Evolutionary conservation across 1,140 invertebrate species (phyloP), one percentile per base, ranked within the genome.

Genomic region (Centruroides sculpturatus): DNA sequence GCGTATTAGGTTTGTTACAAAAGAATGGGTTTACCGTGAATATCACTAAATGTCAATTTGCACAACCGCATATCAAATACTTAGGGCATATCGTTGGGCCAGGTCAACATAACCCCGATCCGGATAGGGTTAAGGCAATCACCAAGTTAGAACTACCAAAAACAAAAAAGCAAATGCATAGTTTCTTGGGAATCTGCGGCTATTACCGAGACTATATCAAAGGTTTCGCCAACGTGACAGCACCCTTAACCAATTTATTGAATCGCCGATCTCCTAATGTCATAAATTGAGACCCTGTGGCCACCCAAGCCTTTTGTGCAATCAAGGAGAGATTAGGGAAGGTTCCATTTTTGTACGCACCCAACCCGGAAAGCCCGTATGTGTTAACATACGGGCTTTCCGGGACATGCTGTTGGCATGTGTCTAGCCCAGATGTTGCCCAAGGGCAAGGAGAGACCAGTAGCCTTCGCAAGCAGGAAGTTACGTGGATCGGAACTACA

Each of bases 201-300:
- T 68, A 59, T 52, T 67, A 64, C 55, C 12, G 66, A 35, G 57
- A 47, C 13, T 68, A 67, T 53, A 59, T 68, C 68, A 10, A 12
- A 34, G 55, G 72, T 57, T 70, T 72, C 23, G 66, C 73, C 3
- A 52, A 63, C 23, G 60, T 73, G 13, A 64, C 71, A 35, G 59
- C 61, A 23, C 74, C 72, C 3, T 62, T 76, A 53, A 63, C 67
- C 41, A 47, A 67, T 5, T 59, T 74, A 53, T 23, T 23, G 1
- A 23, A 23, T 23, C 2, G 23, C 23, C 23, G 2, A 23, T 23
- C 23, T 23, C 23, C 2, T 23, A 23, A 23, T 2, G 23, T 2
- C 23, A 0, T 23, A 23, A 23, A 23, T 23, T 23, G 23, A 2
- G 23, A 23, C 23, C 23, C 23, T 23, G 23, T 23, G 23, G 0